Evolutionary conservation across 2,888 invertebrate genomes (phyloP), one percentile per base, ranked within the genome.

Genomic region (Heliconius charithonia): DNA sequence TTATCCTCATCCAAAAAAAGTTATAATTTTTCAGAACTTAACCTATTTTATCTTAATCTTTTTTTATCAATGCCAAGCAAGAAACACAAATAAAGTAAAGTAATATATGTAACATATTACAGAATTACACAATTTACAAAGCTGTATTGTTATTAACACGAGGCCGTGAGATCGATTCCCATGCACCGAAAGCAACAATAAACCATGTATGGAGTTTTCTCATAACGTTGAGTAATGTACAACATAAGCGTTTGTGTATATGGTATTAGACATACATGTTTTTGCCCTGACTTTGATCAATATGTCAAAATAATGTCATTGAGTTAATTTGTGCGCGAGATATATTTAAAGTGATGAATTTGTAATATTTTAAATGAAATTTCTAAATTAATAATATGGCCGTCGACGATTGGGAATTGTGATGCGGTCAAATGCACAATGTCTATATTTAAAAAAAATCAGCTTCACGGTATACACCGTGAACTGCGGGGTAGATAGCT

Each of bases 101-200:
- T 71, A 77, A 76, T 62, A 74, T 74, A 63, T 74, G 63, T 63
- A 63, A 74, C 63, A 74, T 74, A 74, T 74, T 74, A 63, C 74
- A 74, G 63, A 75, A 82, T 88, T 85, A 84, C 86, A 83, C 84
- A 87, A 86, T 85, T 74, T 77, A 83, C 81, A 83, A 77, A 72
- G 82, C 82, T 82, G 82, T 72, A 83, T 83, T 84, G 84, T 85
- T 82, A 80, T 81, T 69, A 81, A 81, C 66, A 82, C 81, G 86
- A 85, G 91, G 89, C 89, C 91, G 91, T 91, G 91, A 86, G 90
- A 91, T 45, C 75, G 63, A 80, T 85, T 90, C 89, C 88, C 89
- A 91, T 82, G 83, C 81, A 85, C 83, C 79, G 80, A 76, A 81
- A 78, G 81, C 79, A 80, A 84, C 83, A 85, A 85, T 85, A 82